phyloP scores from a whole-genome alignment of 2,797 vertebrate genomes.

The Nannoperca australis region DNA sequence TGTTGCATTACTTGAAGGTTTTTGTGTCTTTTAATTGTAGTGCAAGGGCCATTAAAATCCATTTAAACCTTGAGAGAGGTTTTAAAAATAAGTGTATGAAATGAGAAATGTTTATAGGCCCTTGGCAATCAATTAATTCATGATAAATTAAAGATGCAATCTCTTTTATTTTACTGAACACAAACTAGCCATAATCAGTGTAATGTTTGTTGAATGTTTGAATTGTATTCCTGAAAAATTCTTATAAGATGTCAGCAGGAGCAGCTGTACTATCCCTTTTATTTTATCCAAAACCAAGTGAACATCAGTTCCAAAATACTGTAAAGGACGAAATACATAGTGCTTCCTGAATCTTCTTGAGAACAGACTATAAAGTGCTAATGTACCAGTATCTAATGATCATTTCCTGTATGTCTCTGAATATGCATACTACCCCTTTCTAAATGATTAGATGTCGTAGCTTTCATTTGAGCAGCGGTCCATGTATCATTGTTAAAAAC shows the following conservation, averaged over 20 bases:
- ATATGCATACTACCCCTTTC: neutral
- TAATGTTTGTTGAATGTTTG: neutral
- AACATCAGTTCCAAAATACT: neutral
- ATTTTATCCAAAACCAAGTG: neutral
- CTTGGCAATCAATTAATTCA: too few species aligned
- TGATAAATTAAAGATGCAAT: neutral
- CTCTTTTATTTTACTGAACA: neutral
- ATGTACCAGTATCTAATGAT: neutral
- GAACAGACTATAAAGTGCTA: neutral
- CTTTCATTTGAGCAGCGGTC: neutral
- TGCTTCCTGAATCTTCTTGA: neutral
- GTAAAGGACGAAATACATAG: neutral
- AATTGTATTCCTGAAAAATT: neutral
- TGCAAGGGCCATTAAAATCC: neutral
- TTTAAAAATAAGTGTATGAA: neutral
- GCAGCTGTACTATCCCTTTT: neutral
- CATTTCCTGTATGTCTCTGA: neutral
- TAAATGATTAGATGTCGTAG: neutral
- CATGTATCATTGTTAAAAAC: conserved; percentile 23
- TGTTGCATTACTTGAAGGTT: conserved; percentile 1
- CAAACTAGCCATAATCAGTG: neutral
- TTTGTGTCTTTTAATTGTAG: neutral
- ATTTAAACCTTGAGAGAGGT: neutral
- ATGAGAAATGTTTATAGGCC: neutral
- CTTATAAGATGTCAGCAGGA: neutral